Conservation (phyloP, 1,140 invertebrate genomes). For the Reticulitermes speratus region DNA sequence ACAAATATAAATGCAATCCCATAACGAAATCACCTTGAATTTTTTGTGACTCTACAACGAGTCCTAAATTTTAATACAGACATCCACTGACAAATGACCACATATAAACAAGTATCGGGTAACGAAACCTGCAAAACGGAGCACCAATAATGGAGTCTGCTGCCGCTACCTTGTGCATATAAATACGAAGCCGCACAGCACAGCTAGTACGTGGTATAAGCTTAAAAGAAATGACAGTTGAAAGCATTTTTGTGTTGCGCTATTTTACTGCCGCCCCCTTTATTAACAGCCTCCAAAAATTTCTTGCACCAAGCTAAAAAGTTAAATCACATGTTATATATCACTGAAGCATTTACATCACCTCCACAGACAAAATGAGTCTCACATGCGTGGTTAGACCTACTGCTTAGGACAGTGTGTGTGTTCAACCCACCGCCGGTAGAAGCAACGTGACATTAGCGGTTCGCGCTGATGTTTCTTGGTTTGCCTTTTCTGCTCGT, state of each 20-base stretch:
- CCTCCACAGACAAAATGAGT: neutral
- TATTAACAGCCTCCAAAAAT: neutral
- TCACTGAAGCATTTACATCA: neutral
- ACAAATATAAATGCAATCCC: neutral
- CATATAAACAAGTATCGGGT: neutral
- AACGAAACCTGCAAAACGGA: neutral
- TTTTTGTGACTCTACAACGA: neutral
- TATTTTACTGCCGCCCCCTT: constrained; percentile 24
- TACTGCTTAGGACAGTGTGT: neutral
- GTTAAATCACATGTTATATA: constrained; percentile 14
- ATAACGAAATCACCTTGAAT: constrained; percentile 17
- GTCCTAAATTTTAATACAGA: constrained; percentile 17
- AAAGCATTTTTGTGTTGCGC: constrained; percentile 28
- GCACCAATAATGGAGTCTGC: neutral
- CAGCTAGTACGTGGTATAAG: neutral
- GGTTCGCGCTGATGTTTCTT: neutral
- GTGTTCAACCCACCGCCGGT: too few species aligned
- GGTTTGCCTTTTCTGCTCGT: neutral
- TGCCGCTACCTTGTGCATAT: neutral
- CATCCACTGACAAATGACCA: neutral
- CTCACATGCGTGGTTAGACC: neutral
- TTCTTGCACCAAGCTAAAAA: constrained; percentile 9
- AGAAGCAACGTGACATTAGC: neutral
- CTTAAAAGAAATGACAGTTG: constrained; percentile 26
- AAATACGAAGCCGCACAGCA: neutral